A percentile compares a stretch with the other conserved stretches of the same genome.
Conservation (phyloP, 2,797 vertebrate genomes). For the Sarcophilus harrisii region DNA sequence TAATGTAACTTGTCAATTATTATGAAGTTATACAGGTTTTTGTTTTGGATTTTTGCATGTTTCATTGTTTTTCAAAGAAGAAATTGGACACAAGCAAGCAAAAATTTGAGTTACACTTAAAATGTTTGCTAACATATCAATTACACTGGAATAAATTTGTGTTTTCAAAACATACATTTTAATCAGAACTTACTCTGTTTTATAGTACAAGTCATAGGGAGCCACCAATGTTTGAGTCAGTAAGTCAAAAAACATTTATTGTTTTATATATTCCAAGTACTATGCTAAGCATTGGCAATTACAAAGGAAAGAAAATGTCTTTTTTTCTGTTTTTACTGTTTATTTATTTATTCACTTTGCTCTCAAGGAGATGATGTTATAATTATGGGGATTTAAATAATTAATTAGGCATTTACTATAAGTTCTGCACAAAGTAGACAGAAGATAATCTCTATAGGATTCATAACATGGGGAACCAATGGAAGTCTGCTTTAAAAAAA, state of each 20-base stretch:
- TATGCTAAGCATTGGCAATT: not conserved
- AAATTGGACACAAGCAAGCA: not conserved
- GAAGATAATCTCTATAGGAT: not conserved
- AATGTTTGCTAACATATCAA: not conserved
- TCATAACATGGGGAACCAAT: not conserved
- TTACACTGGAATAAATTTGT: not conserved
- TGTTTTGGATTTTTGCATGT: not conserved
- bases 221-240: not conserved
- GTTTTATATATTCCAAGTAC: not conserved
- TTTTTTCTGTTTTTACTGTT: no score
- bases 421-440: not conserved
- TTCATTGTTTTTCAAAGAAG: not conserved
- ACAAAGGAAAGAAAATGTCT: not conserved
- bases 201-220: not conserved
- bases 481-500: not conserved
- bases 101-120: not conserved
- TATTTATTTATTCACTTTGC: not conserved
- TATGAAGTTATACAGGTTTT: not conserved
- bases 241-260: not conserved
- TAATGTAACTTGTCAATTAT: not conserved
- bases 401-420: not conserved
- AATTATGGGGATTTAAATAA: not conserved
- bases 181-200: not conserved
- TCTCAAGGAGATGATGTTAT: not conserved
- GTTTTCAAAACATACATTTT: not conserved